phyloP scores from a whole-genome alignment of 2,797 vertebrate genomes.

The Anomalospiza imberbis region DNA sequence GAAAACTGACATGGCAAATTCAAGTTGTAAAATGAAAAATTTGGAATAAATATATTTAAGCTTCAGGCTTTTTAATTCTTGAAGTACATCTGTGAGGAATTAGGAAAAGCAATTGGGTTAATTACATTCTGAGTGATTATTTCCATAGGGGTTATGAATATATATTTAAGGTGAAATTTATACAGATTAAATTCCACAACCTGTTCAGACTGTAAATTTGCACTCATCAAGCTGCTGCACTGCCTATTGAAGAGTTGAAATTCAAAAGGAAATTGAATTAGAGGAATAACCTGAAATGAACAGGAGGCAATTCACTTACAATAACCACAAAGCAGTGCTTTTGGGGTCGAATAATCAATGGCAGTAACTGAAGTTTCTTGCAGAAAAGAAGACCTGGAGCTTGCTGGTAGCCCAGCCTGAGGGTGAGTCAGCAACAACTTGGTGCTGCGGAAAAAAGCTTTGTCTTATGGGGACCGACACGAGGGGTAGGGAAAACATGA shows the following conservation, averaged over 20 bases:
- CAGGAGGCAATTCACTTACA: neutral
- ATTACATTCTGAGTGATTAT: neutral
- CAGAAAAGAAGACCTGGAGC: neutral
- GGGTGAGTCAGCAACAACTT: neutral
- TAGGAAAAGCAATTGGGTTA: neutral
- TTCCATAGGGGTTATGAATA: neutral
- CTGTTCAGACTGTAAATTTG: neutral
- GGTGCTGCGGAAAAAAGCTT: neutral
- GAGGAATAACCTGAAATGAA: neutral
- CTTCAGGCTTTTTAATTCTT: neutral
- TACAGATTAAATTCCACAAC: neutral
- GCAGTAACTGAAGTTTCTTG: neutral
- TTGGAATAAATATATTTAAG: neutral
- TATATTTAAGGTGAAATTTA: neutral
- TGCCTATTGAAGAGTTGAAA: neutral
- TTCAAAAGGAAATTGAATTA: neutral
- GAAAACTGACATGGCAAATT: neutral
- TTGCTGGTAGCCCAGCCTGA: neutral
- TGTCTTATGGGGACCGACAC: accelerated
- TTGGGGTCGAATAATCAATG: neutral
- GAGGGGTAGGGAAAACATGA: neutral
- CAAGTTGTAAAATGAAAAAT: neutral
- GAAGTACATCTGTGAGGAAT: neutral
- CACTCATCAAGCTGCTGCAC: neutral
- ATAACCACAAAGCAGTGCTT: neutral